A percentile compares a stretch with the other conserved stretches of the same genome.
Evolutionary conservation across 2,888 invertebrate genomes (phyloP).

Genomic region (Ischnus inquisitorius): DNA sequence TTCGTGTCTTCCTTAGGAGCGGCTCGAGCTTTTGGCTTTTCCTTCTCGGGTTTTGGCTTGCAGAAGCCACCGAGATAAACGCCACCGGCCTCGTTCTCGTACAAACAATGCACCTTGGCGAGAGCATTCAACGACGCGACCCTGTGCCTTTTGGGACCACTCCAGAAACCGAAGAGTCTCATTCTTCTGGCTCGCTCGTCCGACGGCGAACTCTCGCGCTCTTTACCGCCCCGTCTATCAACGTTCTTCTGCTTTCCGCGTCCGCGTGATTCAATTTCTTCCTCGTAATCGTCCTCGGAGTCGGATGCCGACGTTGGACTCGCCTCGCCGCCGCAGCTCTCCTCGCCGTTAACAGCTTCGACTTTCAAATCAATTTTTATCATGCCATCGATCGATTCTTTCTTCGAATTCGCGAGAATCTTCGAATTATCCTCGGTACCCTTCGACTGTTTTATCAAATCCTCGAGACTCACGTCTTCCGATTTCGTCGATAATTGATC

Average conservation of each 20-base stretch:
- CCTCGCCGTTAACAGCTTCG: constrained; percentile 71
- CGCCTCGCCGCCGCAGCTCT: constrained; percentile 64
- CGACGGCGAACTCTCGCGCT: constrained; percentile 76
- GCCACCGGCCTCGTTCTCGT: constrained; percentile 94
- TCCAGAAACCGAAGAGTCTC: constrained; percentile 90
- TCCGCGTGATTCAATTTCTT: constrained; percentile 84
- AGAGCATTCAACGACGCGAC: constrained; percentile 96
- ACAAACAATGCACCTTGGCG: constrained; percentile 96
- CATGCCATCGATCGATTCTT: constrained; percentile 74
- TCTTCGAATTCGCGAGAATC: constrained; percentile 69
- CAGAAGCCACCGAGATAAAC: constrained; percentile 88
- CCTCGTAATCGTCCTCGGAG: constrained; percentile 78
- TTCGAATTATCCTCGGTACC: constrained; percentile 71
- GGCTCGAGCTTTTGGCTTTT: constrained; percentile 86
- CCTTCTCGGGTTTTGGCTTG: constrained; percentile 86
- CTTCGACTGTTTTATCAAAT: constrained; percentile 77
- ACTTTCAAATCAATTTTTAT: constrained; percentile 77
- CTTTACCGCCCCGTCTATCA: constrained; percentile 58
- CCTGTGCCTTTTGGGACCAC: constrained; percentile 93
- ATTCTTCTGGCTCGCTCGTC: constrained; percentile 85
- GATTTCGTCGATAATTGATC: constrained; percentile 72
- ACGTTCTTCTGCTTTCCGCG: constrained; percentile 84
- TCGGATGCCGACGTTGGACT: constrained; percentile 70
- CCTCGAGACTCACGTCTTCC: constrained; percentile 75
- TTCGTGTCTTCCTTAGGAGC: constrained; percentile 79